Evolutionary conservation across 2,888 invertebrate genomes (phyloP), one percentile per base, ranked within the genome.

Genomic region (Melanchra persicariae): DNA sequence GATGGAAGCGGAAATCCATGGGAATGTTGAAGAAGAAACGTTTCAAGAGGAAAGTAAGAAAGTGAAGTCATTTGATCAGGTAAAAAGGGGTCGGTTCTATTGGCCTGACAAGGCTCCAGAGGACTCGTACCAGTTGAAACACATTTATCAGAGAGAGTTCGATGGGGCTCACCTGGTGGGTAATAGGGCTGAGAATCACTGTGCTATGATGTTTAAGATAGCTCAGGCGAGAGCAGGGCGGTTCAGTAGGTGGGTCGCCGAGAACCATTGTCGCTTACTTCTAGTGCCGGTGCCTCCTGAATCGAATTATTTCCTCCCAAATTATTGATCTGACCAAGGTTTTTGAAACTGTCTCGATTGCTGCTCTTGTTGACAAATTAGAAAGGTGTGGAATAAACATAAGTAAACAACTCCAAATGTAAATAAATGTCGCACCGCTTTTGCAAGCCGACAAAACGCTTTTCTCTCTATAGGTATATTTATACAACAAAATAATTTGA

Each of bases 91-190:
- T 0, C 0, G 0, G 0, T 55, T 34, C 55, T 19, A 10, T 30
- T 1, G 1, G 30, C 10, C 30, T 1, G 5, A 30, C 5, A 0
- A 0, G 5, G 0, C 0, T n/a, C 34, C 34, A 7, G 6, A 2
- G 8, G 34, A 7, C 1, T 55, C 55, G 12, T 55, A 55, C 12
- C 10, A 34, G 34, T 26, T 55, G 2, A 34, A 34, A n/a, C 2
- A 55, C 12, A n/a, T 55, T 34, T 55, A 34, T n/a, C 5, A n/a
- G 0, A 55, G 55, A 55, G 55, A 12, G 19, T n/a, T n/a, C 10
- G 5, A 19, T 30, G n/a, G 2, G 1, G 55, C 0, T 34, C 10
- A n/a, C 8, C 19, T 55, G 55, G 2, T 12, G 12, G 55, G 55
- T 12, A 55, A 55, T 10, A 55, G n/a, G 30, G 55, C 34, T 10